Percentiles rank a stretch among this genome's conserved stretches.
Evolutionary conservation across 2,888 invertebrate species (phyloP).

Genomic region (Microctonus hyperodae): DNA sequence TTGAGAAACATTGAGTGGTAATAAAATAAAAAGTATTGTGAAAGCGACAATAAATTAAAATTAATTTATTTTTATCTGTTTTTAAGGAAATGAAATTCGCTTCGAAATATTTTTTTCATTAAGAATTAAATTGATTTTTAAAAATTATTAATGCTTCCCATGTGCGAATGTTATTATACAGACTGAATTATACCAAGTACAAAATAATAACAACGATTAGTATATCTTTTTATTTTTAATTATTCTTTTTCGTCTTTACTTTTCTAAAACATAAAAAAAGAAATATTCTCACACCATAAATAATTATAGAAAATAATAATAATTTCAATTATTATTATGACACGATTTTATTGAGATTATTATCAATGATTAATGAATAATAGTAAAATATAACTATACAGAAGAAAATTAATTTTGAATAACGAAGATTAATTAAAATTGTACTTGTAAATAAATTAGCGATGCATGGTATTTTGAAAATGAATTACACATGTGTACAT

Average conservation of each 20-base stretch:
- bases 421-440: not conserved
- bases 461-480: no score
- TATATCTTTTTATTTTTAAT: not conserved
- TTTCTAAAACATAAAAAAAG: not conserved
- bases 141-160: not conserved
- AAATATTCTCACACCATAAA: not conserved
- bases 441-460: no score
- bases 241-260: not conserved
- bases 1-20: no score
- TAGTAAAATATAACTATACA: not conserved
- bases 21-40: no score
- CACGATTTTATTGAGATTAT: not conserved
- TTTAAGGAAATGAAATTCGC: not conserved
- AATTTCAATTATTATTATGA: not conserved
- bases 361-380: not conserved
- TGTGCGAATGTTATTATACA: not conserved
- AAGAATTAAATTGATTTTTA: not conserved
- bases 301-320: not conserved
- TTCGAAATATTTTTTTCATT: not conserved
- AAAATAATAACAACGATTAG: not conserved
- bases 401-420: not conserved
- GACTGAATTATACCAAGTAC: constrained; percentile 1
- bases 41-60: no score
- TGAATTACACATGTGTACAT: not conserved
- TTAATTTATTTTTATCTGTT: no score